Percentiles rank a stretch among this genome's conserved stretches.
Conservation (phyloP, 2,888 invertebrate genomes). For the Heliconius aoede region DNA sequence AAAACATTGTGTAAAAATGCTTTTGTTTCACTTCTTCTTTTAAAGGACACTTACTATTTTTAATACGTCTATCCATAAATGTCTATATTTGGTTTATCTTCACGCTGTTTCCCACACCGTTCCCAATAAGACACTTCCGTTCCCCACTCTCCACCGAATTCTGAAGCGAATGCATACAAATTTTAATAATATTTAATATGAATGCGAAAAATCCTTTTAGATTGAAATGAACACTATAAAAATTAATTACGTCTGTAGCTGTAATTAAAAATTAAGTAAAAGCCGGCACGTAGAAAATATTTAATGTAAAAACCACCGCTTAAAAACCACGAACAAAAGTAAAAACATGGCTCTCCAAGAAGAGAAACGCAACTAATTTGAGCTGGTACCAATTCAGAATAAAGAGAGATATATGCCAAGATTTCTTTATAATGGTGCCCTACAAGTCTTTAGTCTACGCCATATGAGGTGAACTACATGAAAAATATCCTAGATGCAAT, state of each 20-base stretch:
- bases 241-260: constrained; percentile 18
- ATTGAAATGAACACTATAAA: constrained; percentile 8
- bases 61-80: neutral
- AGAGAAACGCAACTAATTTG: constrained; percentile 50
- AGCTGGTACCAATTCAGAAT: constrained; percentile 49
- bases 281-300: constrained; percentile 24
- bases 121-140: no score
- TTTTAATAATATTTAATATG: neutral
- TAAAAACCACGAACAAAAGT: constrained; percentile 36
- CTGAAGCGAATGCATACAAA: neutral
- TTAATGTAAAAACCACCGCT: constrained; percentile 34
- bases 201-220: neutral
- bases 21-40: constrained; percentile 23
- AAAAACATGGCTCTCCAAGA: constrained; percentile 35
- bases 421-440: constrained; percentile 43
- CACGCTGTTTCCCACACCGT: no score
- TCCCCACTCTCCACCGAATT: no score
- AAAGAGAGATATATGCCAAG: constrained; percentile 45
- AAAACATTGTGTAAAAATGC: constrained; percentile 50
- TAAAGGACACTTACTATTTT: neutral
- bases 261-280: constrained; percentile 36
- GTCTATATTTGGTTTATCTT: neutral
- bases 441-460: constrained; percentile 36
- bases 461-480: constrained; percentile 39
- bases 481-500: constrained; percentile 65